Base-by-base conservation (phyloP, 2,888 invertebrate genomes). In the Synanthedon vespiformis region DNA sequence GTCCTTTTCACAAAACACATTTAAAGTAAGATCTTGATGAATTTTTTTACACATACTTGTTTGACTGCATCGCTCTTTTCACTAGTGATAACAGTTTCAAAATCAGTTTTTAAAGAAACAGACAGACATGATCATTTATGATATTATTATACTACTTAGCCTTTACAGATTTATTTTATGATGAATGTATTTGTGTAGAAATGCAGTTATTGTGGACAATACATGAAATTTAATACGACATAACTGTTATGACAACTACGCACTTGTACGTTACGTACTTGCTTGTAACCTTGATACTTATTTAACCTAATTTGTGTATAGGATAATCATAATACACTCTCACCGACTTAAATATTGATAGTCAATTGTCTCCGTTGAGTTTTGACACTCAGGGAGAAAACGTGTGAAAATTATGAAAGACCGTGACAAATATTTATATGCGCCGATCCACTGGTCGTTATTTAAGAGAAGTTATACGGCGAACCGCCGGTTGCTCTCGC, bases 281-380 rank as follows among this genome's bases (percentile, higher is more conserved):
- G 27, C 27, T 34, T 34, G 8, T 13, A 44, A 44, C 13, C 44
- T 4, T 44, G 13, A n/a, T 11, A 44, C n/a, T 13, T 14, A 44
- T 44, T 44, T 68, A 69, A 62, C 69, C 70, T 62, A 72, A 74
- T 71, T 74, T 70, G 65, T 67, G 67, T 65, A 16, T 16, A 58
- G 64, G 60, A 69, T 44, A 67, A 67, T 70, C 75, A 77, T 71
- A 77, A 79, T 74, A 77, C 60, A 77, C 60, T 61, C 55, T 63
- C 61, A 56, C 66, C 69, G 70, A 60, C 67, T 59, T 68, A 73
- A 44, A 44, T 44, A 44, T 44, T 44, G 10, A n/a, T 4, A 11
- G 13, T 44, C 14, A 44, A 44, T 44, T 44, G 44, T 44, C 44
- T 44, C 14, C 14, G 13, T 2, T 44, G 8, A 44, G 44, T 44